Base-by-base conservation (phyloP, 1,140 invertebrate genomes). In the Phortica variegata region DNA sequence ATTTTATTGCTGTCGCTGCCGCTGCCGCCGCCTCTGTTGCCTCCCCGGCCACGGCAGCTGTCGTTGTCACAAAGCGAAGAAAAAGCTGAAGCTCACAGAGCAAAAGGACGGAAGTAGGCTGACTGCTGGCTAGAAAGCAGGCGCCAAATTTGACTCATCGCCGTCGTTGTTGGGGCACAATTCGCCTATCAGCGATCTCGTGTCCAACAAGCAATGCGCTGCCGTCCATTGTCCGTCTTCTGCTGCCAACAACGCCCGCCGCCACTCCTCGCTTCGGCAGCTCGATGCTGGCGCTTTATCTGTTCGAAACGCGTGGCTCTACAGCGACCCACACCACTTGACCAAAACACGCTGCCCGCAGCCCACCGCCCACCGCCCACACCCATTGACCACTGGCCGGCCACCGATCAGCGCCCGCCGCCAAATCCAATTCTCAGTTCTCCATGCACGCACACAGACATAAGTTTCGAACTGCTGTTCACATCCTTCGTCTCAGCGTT, bases 401-500 rank as follows among this genome's bases (percentile, higher is more conserved):
- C n/a, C 3, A 17, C 15, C 26, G 17, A 38, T 6, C 23, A 1
- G 10, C n/a, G 34, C 32, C 21, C 2, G 16, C 4, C 15, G 32
- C 12, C 16, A 36, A 36, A 40, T 45, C 32, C 38, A 42, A 32
- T 48, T 15, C 21, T 29, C 26, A 26, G 13, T 26, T 19, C 5
- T n/a, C n/a, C n/a, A 26, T 26, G 23, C 5, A 26, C 23, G 10
- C 5, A 10, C 23, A 6, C 23, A n/a, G 5, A 26, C 23, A 26
- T 26, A 26, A 26, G 23, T 26, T 26, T 26, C 5, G 5, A 26
- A 26, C 23, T 26, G 5, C 10, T 10, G 40, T 38, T 31, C 49
- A 49, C 45, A 61, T 66, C 63, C 54, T 56, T 60, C 60, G 63
- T 58, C 53, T 56, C 62, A 60, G 63, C 63, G 63, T 68, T 70